Base-by-base conservation (phyloP, 2,888 invertebrate genomes). In the Eutolmus rufibarbis region DNA sequence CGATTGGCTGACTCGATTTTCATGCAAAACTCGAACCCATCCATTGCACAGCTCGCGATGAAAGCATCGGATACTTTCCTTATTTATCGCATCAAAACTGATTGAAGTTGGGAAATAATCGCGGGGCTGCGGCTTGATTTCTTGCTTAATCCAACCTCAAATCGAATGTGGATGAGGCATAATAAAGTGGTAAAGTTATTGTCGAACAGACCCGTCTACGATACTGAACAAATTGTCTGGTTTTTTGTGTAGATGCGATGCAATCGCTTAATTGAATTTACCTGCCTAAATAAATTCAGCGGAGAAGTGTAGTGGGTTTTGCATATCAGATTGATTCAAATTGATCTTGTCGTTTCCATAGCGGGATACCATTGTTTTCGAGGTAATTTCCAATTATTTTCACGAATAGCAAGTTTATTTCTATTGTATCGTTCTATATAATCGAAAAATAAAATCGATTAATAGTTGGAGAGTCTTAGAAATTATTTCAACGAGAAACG, bases 121-220 rank as follows among this genome's bases (percentile, higher is more conserved):
- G 43, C 66, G 28, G 28, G 28, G 23, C 9, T 23, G 37, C 14
- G 8, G 46, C 74, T 43, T 85, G 85, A 85, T 74, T 85, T 85
- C 85, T 85, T 46, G 74, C 74, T 74, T 74, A 85, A 43, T 85
- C 74, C 74, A 74, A 43, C 46, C 74, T 28, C 74, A 85, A 85
- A 74, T 85, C 74, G 85, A 74, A 74, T 74, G 85, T 74, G 85
- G 74, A 85, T 85, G 46, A 74, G 46, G 40, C 51, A 40, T 85
- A 85, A 85, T 85, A 85, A 74, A 85, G 74, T 85, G 43, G 74
- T 23, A n/a, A 85, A 85, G 43, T 85, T 85, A 74, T 74, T 74
- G 85, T 85, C 74, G 74, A 66, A 84, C 82, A 66, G 66, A 66
- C 40, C 31, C 56, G 82, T 66, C 56, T 31, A 34, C 37, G 37